Conservation (phyloP, 2,888 invertebrate genomes). For the Thereva nobilitata region DNA sequence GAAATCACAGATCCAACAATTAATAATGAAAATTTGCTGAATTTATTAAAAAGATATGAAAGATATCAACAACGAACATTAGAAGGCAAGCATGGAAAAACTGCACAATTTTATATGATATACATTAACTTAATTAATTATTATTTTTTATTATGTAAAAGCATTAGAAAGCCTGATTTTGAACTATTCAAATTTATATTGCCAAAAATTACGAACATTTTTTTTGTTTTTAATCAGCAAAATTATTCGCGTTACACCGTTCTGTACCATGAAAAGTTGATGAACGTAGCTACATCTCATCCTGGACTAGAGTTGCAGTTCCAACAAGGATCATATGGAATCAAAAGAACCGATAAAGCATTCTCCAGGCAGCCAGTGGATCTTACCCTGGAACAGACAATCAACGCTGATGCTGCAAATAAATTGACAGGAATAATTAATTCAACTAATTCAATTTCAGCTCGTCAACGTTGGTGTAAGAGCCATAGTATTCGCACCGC, state of each 20-base stretch:
- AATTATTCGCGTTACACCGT: constrained; percentile 15
- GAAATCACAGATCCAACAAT: constrained; percentile 1
- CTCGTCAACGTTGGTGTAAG: constrained; percentile 42
- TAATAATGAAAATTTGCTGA: neutral
- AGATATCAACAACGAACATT: neutral
- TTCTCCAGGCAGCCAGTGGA: constrained; percentile 29
- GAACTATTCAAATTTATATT: constrained; percentile 8
- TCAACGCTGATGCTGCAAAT: neutral
- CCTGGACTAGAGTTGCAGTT: constrained; percentile 44
- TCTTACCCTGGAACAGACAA: constrained; percentile 4
- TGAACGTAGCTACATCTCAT: constrained; percentile 11
- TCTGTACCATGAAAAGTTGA: constrained; percentile 4
- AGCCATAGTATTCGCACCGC: constrained; percentile 37
- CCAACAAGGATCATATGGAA: constrained; percentile 48
- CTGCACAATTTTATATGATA: constrained; percentile 32
- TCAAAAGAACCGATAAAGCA: constrained; percentile 46
- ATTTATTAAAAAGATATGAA: constrained; percentile 12
- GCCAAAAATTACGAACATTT: constrained; percentile 15
- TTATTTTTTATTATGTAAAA: constrained; percentile 19
- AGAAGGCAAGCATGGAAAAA: constrained; percentile 11
- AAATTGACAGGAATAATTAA: constrained; percentile 42
- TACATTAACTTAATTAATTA: constrained; percentile 35
- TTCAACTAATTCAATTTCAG: constrained; percentile 43
- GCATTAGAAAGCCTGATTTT: constrained; percentile 6
- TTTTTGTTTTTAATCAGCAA: constrained; percentile 16